Evolutionary conservation across 1,140 invertebrate genomes (phyloP).

Genomic region (Euura lappo): DNA sequence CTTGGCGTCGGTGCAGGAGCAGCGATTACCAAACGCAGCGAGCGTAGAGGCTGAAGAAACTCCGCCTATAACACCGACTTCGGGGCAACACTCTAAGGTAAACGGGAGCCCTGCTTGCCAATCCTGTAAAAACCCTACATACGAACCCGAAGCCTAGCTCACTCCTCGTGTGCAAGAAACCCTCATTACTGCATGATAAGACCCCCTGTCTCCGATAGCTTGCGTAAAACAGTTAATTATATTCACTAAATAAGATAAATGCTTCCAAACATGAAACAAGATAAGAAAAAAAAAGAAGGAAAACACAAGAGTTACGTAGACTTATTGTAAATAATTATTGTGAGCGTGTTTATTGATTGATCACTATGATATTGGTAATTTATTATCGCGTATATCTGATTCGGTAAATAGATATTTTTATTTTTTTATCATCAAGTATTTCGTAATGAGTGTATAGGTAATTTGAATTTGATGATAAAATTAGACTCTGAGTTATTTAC

Average conservation of each 20-base stretch:
- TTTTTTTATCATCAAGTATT: neutral
- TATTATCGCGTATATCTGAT: neutral
- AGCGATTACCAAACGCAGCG: slow-evolving; percentile 75
- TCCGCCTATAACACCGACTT: slow-evolving; percentile 69
- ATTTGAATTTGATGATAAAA: too few species aligned
- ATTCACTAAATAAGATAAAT: neutral
- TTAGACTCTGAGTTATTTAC: too few species aligned
- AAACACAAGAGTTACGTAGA: neutral
- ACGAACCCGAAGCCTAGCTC: slow-evolving; percentile 14
- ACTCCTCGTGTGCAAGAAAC: slow-evolving; percentile 23
- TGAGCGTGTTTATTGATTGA: neutral
- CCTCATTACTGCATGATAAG: slow-evolving; percentile 13
- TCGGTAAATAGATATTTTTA: neutral
- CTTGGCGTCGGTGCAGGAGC: slow-evolving; percentile 93
- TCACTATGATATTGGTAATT: neutral
- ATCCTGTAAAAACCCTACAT: slow-evolving; percentile 9
- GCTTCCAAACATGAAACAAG: neutral
- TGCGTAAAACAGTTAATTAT: slow-evolving; percentile 15
- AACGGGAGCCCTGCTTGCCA: slow-evolving; percentile 22
- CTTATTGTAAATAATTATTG: slow-evolving; percentile 3
- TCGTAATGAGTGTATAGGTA: too few species aligned
- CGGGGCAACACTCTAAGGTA: slow-evolving; percentile 73
- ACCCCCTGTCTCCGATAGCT: slow-evolving; percentile 23
- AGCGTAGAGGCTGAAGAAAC: slow-evolving; percentile 67
- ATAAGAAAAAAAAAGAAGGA: too few species aligned